These are phyloP conservation scores for Loris lydekkerianus DNA, from an alignment of 2,797 vertebrate genomes.

Conservation along the genomic window DNA sequence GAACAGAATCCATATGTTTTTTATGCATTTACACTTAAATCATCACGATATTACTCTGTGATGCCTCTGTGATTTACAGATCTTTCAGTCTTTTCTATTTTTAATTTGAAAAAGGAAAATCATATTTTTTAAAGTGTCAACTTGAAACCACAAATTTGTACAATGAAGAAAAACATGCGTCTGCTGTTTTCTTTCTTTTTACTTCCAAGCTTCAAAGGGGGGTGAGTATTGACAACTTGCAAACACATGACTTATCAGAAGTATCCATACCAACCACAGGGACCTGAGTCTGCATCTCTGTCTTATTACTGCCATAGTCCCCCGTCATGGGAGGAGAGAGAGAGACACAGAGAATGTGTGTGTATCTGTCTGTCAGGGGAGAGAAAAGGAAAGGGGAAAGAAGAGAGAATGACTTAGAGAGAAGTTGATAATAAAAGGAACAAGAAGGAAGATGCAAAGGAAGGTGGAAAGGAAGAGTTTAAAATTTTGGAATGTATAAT, in stretches of 20 bases:
- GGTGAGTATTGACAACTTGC: slow-evolving; percentile 29
- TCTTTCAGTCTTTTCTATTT: neutral
- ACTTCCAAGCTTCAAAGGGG: slow-evolving; percentile 46
- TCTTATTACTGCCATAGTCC: neutral
- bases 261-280: neutral
- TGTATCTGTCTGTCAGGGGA: neutral
- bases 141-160: slow-evolving; percentile 73
- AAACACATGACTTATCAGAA: slow-evolving; percentile 50
- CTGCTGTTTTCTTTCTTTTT: slow-evolving; percentile 64
- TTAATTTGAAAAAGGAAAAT: slow-evolving; percentile 70
- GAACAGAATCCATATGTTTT: slow-evolving; percentile 59
- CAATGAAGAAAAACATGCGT: slow-evolving; percentile 48
- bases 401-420: neutral
- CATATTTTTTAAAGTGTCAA: slow-evolving; percentile 65
- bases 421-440: neutral
- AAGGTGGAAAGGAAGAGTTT: neutral
- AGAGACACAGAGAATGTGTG: neutral
- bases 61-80: slow-evolving; percentile 59
- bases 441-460: neutral
- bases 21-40: slow-evolving; percentile 70
- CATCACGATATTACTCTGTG: slow-evolving; percentile 55
- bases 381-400: neutral
- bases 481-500: neutral
- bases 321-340: neutral
- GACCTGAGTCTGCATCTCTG: neutral